Conservation (phyloP, 1,140 invertebrate species). For the Ectropis grisescens region DNA sequence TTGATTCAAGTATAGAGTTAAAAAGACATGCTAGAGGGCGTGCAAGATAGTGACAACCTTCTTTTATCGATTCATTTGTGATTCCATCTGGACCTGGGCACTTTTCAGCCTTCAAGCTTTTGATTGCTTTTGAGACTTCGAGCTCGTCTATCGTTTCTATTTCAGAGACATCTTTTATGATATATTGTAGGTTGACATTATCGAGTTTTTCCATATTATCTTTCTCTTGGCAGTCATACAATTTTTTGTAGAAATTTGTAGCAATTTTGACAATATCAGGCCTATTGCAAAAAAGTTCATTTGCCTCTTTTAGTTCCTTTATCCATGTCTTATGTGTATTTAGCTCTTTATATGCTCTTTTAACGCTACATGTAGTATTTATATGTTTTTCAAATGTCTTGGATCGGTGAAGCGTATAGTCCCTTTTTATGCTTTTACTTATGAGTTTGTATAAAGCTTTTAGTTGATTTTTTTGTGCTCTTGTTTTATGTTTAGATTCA, state of each 20-base stretch:
- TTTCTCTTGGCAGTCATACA: not conserved
- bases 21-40: not conserved
- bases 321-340: constrained; percentile 3
- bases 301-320: not conserved
- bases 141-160: not conserved
- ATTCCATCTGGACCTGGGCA: not conserved
- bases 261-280: not conserved
- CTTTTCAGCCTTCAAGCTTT: not conserved
- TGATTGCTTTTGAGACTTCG: not conserved
- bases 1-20: not conserved
- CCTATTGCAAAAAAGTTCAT: not conserved
- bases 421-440: constrained; percentile 10
- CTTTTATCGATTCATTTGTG: not conserved
- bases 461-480: constrained; percentile 11
- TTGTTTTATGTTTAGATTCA: constrained; percentile 6
- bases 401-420: constrained; percentile 5
- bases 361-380: constrained; percentile 3
- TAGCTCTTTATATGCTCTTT: constrained; percentile 8
- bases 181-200: too few relatives aligned
- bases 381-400: constrained; percentile 8
- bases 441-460: constrained; percentile 10
- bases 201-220: not conserved
- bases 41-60: not conserved
- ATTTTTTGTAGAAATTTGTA: not conserved
- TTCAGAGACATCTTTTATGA: too few relatives aligned